Base-by-base conservation (phyloP, 1,140 invertebrate species). In the Andricus grossulariae region DNA sequence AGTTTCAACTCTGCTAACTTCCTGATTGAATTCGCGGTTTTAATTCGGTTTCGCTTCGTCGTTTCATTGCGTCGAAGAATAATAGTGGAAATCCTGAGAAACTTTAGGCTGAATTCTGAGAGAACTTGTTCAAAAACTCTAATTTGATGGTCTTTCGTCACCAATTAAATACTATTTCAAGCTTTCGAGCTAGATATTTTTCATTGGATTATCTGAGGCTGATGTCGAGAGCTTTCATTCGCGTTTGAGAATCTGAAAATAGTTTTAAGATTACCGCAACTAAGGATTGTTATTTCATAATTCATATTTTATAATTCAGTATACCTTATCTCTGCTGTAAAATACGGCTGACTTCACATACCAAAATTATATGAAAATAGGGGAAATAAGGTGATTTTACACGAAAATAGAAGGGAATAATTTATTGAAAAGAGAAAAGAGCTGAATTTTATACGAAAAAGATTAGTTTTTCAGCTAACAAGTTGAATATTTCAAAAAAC, bases 1-100 rank as follows among this genome's bases (percentile, higher is more conserved):
- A 81, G 78, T 85, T 83, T 80, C 49, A 74, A 72, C 72, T 57
- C 74, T 79, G 72, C 78, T 75, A 82, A 81, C 80, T 83, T 73
- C 72, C 52, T 83, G 81, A 85, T 85, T 84, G 78, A 84, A 85
- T 83, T 83, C 76, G 75, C 50, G 77, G 81, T 55, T 76, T 82
- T 83, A 83, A 83, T 85, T 81, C 75, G 72, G 79, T 83, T 83
- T 82, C 66, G 75, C 73, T 77, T 82, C 73, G 81, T 79, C 81
- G 73, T 80, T 73, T 54, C 75, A 81, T 80, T 77, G 81, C 75
- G 60, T 12, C 18, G 3, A 45, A 76, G 73, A 84, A 83, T 79
- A 82, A 80, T 75, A 45, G 21, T 15, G 50, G 25, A 8, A 11
- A 7, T 50, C 18, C 21, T 79, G 16, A 21, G 50, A 71, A 79